phyloP scores from a whole-genome alignment of 2,888 invertebrate species.

The Chrysina gloriosa region DNA sequence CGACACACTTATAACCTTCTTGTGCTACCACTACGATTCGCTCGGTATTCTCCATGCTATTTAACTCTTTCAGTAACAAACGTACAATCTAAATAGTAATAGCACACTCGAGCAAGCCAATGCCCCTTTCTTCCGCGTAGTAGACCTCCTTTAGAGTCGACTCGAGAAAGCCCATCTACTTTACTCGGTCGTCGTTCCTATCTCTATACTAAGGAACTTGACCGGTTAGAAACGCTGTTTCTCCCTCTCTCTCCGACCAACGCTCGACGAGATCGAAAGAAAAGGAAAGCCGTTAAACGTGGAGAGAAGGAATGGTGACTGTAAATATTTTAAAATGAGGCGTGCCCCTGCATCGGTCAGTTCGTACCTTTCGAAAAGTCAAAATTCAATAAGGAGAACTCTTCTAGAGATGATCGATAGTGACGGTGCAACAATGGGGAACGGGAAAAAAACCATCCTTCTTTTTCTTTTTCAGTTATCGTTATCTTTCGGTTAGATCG shows the following conservation, averaged over 20 bases:
- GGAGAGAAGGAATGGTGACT: background rate
- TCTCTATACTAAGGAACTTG: conserved; percentile 1
- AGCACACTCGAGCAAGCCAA: too few relatives aligned
- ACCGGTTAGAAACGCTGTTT: conserved; percentile 5
- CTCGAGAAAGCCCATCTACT: conserved; percentile 1
- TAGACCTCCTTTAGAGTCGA: too few relatives aligned
- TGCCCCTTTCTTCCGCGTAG: background rate
- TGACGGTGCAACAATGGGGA: too few relatives aligned
- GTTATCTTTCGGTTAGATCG: too few relatives aligned
- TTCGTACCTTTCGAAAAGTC: conserved; percentile 21
- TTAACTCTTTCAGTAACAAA: too few relatives aligned
- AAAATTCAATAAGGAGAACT: conserved; percentile 7
- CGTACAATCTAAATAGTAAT: too few relatives aligned
- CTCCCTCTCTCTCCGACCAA: background rate
- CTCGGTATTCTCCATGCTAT: too few relatives aligned
- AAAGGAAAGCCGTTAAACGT: background rate
- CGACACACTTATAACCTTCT: too few relatives aligned
- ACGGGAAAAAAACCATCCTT: too few relatives aligned
- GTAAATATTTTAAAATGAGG: conserved; percentile 19
- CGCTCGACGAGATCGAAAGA: background rate
- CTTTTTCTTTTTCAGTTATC: too few relatives aligned
- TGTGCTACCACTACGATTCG: too few relatives aligned
- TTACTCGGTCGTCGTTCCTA: background rate
- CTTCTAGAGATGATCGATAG: too few relatives aligned
- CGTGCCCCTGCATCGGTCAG: conserved; percentile 13